A percentile compares a stretch with the other conserved stretches of the same genome.
Evolutionary conservation across 2,888 invertebrate species (phyloP).

Genomic region (Dicyrtoma fusca): DNA sequence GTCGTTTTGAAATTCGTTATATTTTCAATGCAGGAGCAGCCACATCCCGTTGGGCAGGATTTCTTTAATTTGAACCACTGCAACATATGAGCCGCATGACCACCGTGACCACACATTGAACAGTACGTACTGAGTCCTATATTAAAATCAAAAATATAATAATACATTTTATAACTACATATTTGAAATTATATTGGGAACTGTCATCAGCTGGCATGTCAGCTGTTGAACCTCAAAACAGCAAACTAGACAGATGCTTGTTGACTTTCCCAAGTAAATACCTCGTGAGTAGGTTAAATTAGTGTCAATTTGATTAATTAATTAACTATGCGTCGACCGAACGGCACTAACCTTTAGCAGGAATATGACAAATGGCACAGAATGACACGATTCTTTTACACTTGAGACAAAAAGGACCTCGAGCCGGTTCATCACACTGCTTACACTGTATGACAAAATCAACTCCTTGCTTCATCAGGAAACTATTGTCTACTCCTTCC

Average conservation of each 20-base stretch:
- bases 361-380: constrained; percentile 82
- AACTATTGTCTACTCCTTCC: constrained; percentile 56
- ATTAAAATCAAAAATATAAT: background rate
- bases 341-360: constrained; percentile 70
- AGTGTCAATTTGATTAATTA: background rate
- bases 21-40: constrained; percentile 79
- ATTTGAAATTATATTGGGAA: too few species aligned
- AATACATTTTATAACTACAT: background rate
- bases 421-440: constrained; percentile 68
- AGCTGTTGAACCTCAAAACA: too few species aligned
- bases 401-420: constrained; percentile 67
- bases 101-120: constrained; percentile 88
- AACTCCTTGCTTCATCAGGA: constrained; percentile 67
- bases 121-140: constrained; percentile 74
- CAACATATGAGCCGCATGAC: constrained; percentile 81
- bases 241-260: too few species aligned
- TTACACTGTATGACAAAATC: constrained; percentile 76
- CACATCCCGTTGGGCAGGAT: constrained; percentile 85
- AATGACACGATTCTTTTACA: constrained; percentile 77
- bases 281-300: constrained; percentile 8
- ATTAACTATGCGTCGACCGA: background rate
- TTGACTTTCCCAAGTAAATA: background rate
- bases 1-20: background rate
- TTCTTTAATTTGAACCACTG: constrained; percentile 79
- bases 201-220: too few species aligned